Base-by-base conservation (phyloP, 2,888 invertebrate species). In the Griposia aprilina region DNA sequence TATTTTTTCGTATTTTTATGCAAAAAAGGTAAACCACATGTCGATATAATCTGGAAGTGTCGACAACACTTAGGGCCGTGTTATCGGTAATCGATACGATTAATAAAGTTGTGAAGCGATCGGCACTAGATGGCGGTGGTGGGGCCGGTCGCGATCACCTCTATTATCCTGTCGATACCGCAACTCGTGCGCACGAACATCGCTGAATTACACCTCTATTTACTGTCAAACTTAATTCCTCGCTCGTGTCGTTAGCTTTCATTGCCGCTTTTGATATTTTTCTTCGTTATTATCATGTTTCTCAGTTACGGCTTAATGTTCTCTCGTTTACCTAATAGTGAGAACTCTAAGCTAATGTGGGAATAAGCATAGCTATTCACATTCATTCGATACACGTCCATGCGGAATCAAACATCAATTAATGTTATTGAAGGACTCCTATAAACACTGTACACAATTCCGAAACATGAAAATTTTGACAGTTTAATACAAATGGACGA, bases 201-300 rank as follows among this genome's bases (percentile, higher is more conserved):
- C 93, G 95, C 90, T 96, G 95, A 95, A 94, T 96, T 96, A 96
- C 95, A 93, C 94, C 95, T 92, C 94, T 95, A 94, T 94, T 96
- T 95, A 94, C 96, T 96, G 96, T 96, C 97, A 96, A 95, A 93
- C 93, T 95, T 96, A 96, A 96, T 96, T 95, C 88, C 92, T 93
- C 90, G 91, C 92, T 96, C 96, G 95, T 95, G 95, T 96, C 96
- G 94, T 92, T 94, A 90, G 91, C 94, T 94, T 93, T 93, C 92
- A 92, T 90, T 90, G 89, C 84, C 84, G 86, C 83, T 86, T 80
- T 87, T 80, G 77, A 86, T 86, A 84, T 89, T 89, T 88, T 87
- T 81, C 76, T 76, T 80, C 74, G 78, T 75, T 79, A 87, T 85
- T 87, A 84, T 69, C 36, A 78, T 74, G 72, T 82, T 82, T 72